Evolutionary conservation across 2,888 invertebrate species (phyloP).

Genomic region (Trissolcus japonicus): DNA sequence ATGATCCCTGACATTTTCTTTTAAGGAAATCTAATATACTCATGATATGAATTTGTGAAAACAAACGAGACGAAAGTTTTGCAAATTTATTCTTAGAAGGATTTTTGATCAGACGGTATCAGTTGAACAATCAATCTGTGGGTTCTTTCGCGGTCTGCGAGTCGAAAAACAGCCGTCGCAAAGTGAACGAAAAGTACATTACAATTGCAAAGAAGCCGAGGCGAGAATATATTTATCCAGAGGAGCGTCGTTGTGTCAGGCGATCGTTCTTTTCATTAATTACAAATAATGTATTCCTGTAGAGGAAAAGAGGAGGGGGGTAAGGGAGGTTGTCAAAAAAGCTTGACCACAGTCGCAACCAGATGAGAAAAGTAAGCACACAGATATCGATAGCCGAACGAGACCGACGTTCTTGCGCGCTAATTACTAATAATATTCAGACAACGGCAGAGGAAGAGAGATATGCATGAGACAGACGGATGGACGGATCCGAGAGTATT

Average conservation of each 20-base stretch:
- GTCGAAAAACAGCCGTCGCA: conserved; percentile 33
- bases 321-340: conserved; percentile 34
- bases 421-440: conserved; percentile 77
- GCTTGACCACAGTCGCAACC: conserved; percentile 45
- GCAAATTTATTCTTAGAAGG: conserved; percentile 19
- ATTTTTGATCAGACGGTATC: conserved; percentile 40
- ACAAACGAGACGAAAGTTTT: neutral
- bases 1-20: too few relatives aligned
- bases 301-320: neutral
- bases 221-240: conserved; percentile 54
- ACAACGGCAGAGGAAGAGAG: conserved; percentile 57
- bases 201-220: conserved; percentile 64
- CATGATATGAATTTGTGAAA: neutral
- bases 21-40: neutral
- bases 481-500: conserved; percentile 34
- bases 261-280: conserved; percentile 63
- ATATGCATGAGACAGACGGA: conserved; percentile 59
- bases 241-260: conserved; percentile 37
- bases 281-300: conserved; percentile 72
- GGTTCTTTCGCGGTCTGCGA: conserved; percentile 25
- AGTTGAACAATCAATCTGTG: conserved; percentile 43
- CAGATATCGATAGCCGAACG: conserved; percentile 51
- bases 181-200: conserved; percentile 56
- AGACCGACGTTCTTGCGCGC: conserved; percentile 63
- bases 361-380: conserved; percentile 49